Conservation (phyloP, 1,140 invertebrate genomes). For the Ceratitis capitata region DNA sequence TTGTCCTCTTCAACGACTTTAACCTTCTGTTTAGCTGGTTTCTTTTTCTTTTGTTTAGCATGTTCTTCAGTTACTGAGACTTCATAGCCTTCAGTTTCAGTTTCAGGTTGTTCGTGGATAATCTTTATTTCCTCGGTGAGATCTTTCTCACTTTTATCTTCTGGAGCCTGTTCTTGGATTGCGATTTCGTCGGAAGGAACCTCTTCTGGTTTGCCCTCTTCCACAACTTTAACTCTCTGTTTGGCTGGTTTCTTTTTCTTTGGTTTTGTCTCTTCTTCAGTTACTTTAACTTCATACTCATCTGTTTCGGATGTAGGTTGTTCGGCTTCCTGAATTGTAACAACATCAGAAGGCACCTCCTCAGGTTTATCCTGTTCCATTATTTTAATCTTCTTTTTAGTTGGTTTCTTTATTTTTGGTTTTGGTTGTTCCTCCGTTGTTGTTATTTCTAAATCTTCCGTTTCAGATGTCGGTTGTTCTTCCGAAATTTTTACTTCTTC, state of each 20-base stretch:
- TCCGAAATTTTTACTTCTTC: background rate
- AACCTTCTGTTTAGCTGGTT: conserved; percentile 25
- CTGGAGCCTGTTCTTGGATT: background rate
- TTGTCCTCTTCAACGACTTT: conserved; percentile 19
- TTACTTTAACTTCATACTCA: background rate
- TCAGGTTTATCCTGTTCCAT: background rate
- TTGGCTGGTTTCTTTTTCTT: conserved; percentile 26
- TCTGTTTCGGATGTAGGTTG: background rate
- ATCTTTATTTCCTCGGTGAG: background rate
- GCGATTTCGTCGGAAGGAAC: background rate
- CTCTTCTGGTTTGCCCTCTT: background rate
- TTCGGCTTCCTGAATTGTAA: background rate
- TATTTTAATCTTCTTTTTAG: background rate
- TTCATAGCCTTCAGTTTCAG: background rate
- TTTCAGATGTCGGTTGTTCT: background rate
- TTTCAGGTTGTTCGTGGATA: background rate
- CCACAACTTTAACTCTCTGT: conserved; percentile 8
- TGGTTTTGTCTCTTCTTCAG: background rate
- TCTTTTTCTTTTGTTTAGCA: background rate
- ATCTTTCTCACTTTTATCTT: background rate
- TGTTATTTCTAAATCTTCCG: background rate
- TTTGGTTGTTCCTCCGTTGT: background rate
- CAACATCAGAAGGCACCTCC: background rate
- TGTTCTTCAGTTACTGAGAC: background rate
- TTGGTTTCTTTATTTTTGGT: conserved; percentile 18